Conservation (phyloP, 1,140 invertebrate genomes). For the Zaprionus gabonicus region DNA sequence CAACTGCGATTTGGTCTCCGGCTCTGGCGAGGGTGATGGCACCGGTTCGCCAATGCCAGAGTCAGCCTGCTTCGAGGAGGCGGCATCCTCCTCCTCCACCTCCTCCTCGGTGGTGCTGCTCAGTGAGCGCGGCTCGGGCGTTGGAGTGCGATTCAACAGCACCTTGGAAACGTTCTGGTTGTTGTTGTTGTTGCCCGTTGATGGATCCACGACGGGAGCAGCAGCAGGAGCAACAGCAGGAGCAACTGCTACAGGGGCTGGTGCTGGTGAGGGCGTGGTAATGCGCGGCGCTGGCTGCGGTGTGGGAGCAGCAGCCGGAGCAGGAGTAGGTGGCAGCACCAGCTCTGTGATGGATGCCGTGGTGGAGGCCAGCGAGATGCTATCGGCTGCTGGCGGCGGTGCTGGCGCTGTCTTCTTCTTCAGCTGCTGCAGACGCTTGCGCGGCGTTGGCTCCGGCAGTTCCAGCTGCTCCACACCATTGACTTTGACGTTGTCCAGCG, state of each 20-base stretch:
- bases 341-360: conserved; percentile 54
- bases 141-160: conserved; percentile 75
- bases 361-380: conserved; percentile 58
- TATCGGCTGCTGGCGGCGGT: conserved; percentile 64
- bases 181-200: too few species aligned
- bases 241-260: background rate
- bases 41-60: conserved; percentile 77
- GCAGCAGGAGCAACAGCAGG: background rate
- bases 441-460: conserved; percentile 72
- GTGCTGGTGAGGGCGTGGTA: conserved; percentile 46
- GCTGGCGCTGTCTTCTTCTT: conserved; percentile 80
- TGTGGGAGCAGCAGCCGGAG: background rate
- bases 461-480: background rate
- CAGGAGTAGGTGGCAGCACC: background rate
- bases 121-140: conserved; percentile 74
- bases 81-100: conserved; percentile 56
- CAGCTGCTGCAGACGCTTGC: conserved; percentile 66
- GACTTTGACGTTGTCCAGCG: conserved; percentile 53
- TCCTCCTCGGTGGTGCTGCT: conserved; percentile 63
- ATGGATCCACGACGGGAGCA: background rate
- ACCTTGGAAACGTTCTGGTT: conserved; percentile 75
- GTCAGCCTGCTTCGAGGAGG: conserved; percentile 75
- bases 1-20: conserved; percentile 32
- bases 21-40: conserved; percentile 61
- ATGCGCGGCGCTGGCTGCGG: conserved; percentile 72